Evolutionary conservation across 2,888 invertebrate genomes (phyloP), one percentile per base, ranked within the genome.

Genomic region (Liposcelis brunnea): DNA sequence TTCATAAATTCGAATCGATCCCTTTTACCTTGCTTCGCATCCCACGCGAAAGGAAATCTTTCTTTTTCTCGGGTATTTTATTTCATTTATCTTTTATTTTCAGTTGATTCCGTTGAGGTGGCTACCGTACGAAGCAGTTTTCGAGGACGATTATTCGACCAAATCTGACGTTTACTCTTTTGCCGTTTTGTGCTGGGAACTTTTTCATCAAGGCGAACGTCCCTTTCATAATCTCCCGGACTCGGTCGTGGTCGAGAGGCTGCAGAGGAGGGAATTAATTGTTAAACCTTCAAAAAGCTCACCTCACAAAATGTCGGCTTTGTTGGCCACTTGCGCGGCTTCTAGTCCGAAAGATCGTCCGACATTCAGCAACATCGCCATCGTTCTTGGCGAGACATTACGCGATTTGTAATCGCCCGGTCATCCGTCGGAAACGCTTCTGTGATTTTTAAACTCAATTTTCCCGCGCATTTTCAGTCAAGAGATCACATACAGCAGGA

Each of bases 111-210:
- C 93, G 0, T 65, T 93, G 10, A 75, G 94, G 53, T 94, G 94
- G 94, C 61, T 91, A 61, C 84, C 93, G 0, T 72, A 76, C 14
- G 94, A 95, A 61, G 89, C 89, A 1, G 80, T 89, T 1, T 69
- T 82, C 52, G 91, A 93, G 55, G 86, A 86, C 47, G 90, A 91
- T 50, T 90, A 78, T 61, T 89, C 91, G 11, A 83, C 84, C 36
- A 91, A 91, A 60, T 89, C 89, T 56, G 94, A 94, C 62, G 83
- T 90, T 0, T 94, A 89, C 66, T 80, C 91, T 53, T 93, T 81
- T 59, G 90, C 83, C 1, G 85, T 83, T 15, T 74, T 90, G 11
- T 72, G 86, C 16, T 91, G 89, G 89, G 94, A 94, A 66, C 77
- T 93, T 51, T 80, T 84, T 61, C 74, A 76, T 52, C 76, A 81